phyloP scores from a whole-genome alignment of 2,888 invertebrate species.

The Parascotia fuliginaria region DNA sequence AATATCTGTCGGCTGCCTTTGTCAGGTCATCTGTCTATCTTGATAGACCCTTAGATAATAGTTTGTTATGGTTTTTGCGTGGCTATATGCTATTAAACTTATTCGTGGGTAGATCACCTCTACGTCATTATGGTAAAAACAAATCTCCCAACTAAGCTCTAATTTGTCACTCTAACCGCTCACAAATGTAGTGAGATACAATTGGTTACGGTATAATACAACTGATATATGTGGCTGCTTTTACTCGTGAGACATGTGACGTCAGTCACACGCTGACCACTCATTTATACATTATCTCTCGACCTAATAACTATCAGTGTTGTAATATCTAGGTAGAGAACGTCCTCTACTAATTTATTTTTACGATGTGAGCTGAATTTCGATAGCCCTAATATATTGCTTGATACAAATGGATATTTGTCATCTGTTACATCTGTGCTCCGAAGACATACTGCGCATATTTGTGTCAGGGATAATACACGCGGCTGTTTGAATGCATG shows the following conservation, averaged over 20 bases:
- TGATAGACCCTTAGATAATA: too few species aligned
- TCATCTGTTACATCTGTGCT: not conserved
- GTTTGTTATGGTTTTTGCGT: too few species aligned
- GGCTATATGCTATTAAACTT: too few species aligned
- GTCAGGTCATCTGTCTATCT: too few species aligned
- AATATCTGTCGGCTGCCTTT: too few species aligned
- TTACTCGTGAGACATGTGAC: constrained; percentile 9
- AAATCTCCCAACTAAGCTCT: not conserved
- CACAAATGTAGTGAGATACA: not conserved
- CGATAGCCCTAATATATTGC: not conserved
- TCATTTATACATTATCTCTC: constrained; percentile 3
- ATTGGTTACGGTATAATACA: constrained; percentile 6
- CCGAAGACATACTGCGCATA: not conserved
- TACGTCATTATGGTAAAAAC: not conserved
- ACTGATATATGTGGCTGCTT: constrained; percentile 12
- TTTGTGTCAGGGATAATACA: not conserved
- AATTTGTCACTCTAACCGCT: constrained; percentile 9
- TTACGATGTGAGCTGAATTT: not conserved
- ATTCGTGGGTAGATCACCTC: not conserved
- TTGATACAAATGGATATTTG: constrained; percentile 1
- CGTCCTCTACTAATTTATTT: not conserved
- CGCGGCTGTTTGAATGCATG: too few species aligned
- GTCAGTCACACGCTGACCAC: constrained; percentile 11
- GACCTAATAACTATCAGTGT: not conserved
- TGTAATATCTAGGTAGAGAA: not conserved